Base-by-base conservation (phyloP, 2,888 invertebrate species). In the Hypomecis punctinalis region DNA sequence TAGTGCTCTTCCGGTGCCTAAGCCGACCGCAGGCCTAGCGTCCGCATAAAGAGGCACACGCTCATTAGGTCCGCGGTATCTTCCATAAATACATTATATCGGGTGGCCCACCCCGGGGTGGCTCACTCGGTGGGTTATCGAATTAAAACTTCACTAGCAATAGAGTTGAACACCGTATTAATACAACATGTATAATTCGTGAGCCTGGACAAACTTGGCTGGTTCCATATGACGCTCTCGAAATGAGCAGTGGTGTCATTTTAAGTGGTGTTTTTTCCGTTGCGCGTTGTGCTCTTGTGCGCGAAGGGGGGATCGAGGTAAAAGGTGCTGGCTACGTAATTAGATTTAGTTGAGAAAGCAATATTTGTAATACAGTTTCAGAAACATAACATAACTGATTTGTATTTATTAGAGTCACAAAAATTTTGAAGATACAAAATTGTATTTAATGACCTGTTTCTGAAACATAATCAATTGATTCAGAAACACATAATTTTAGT, bases 91-190 rank as follows among this genome's bases (percentile, higher is more conserved):
- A 92, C 91, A 88, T 92, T 93, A 91, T 91, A 84, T 86, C 80
- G 75, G 83, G 78, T 71, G 73, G 66, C 42, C 4, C 13, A 42
- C 57, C 64, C 48, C 42, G 66, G 73, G 77, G 69, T 76, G 74
- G 75, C 73, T 35, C 40, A 75, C 72, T 62, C 55, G 66, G 69
- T 65, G 71, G 73, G 73, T 73, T 73, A 73, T 73, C 73, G 73
- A 73, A 73, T 73, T 73, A 73, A 73, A 73, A 73, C 73, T 73
- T 73, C 89, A 92, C 92, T 88, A 91, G 91, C 91, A 92, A 91
- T 91, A 88, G 90, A 91, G 90, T 90, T 90, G 90, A 91, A 91
- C 90, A 90, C 85, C 86, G 90, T 92, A 92, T 92, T 92, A 91
- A 91, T 91, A 92, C 90, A 90, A 89, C 88, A 89, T 91, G 90